Conservation (phyloP, 2,888 invertebrate genomes). For the Polymixis lichenea region DNA sequence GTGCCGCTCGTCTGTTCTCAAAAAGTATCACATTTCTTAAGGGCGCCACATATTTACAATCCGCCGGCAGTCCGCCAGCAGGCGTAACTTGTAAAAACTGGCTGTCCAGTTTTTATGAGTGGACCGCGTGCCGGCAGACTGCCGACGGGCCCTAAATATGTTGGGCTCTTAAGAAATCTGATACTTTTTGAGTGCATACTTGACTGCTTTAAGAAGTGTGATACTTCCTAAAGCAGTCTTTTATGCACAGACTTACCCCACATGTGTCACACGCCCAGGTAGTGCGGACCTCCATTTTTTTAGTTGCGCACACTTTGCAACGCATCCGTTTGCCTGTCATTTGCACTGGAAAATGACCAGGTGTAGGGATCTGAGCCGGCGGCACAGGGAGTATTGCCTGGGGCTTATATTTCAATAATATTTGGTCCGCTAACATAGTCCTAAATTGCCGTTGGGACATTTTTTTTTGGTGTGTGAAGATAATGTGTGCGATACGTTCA, state of each 20-base stretch:
- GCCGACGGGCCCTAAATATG: no score
- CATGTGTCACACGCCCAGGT: neutral
- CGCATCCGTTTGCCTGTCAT: neutral
- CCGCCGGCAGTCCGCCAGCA: no score
- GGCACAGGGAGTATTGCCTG: neutral
- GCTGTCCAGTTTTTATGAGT: no score
- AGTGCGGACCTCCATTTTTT: rapidly evolving
- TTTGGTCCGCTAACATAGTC: neutral
- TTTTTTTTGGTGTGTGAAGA: rapidly evolving
- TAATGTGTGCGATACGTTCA: neutral
- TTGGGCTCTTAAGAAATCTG: no score
- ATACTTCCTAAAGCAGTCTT: no score
- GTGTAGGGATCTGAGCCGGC: neutral
- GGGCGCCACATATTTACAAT: no score
- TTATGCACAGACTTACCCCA: neutral
- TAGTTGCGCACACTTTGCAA: neutral
- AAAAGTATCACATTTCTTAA: no score
- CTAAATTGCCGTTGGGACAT: rapidly evolving
- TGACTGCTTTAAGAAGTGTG: no score
- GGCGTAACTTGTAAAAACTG: no score
- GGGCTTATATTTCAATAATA: rapidly evolving
- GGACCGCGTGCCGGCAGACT: no score
- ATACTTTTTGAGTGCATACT: no score
- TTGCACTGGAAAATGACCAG: neutral
- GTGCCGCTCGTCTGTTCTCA: no score